phyloP scores from a whole-genome alignment of 2,888 invertebrate species.

The Drosophila buzzatii region DNA sequence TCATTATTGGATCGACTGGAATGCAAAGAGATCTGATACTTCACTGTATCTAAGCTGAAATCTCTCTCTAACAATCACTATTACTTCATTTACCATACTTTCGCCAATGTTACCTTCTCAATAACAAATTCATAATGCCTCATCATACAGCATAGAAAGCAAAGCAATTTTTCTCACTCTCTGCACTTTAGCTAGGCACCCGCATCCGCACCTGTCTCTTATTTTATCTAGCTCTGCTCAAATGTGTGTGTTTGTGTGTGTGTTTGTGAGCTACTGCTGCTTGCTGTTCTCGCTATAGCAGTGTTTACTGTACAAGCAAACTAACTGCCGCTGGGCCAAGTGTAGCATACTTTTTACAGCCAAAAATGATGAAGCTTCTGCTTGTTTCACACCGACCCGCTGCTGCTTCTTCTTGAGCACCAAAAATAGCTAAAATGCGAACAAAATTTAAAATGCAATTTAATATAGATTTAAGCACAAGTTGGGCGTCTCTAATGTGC shows the following conservation, averaged over 20 bases:
- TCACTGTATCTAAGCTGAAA: too few species aligned
- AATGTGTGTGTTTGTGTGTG: constrained; percentile 1
- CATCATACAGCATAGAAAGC: neutral
- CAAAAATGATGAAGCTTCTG: constrained; percentile 49
- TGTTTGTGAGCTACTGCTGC: constrained; percentile 20
- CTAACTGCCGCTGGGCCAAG: constrained; percentile 55
- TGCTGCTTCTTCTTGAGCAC: neutral
- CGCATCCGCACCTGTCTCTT: constrained; percentile 52
- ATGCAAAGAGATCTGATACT: too few species aligned
- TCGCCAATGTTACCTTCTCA: neutral
- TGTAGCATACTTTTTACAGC: constrained; percentile 58
- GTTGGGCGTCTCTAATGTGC: constrained; percentile 42
- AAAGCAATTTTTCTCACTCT: constrained; percentile 18
- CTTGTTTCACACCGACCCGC: too few species aligned
- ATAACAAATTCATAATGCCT: neutral
- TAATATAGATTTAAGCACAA: constrained; percentile 50
- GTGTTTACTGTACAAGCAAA: constrained; percentile 35
- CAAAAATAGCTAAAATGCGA: neutral
- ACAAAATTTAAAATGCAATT: constrained; percentile 62
- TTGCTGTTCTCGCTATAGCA: constrained; percentile 16
- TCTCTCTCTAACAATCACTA: too few species aligned
- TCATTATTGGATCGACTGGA: too few species aligned
- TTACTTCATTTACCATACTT: too few species aligned
- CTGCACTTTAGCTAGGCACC: constrained; percentile 11
- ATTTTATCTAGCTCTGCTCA: constrained; percentile 20